Conservation (phyloP, 2,888 invertebrate species). For the Netelia inedita region DNA sequence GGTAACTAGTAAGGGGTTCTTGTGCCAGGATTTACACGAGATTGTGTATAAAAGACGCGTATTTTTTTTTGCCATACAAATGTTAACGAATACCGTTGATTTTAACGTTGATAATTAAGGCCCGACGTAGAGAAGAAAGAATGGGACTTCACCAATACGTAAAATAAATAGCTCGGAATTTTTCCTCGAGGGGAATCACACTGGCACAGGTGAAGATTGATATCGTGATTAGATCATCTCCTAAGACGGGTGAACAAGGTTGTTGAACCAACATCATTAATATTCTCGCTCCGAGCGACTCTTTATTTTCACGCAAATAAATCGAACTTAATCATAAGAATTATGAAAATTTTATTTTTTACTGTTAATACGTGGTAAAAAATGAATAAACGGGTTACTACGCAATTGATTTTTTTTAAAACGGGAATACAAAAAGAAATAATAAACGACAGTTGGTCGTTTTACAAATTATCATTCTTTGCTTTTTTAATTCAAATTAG, state of each 20-base stretch:
- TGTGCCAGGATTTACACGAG: conserved; percentile 35
- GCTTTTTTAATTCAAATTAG: too few relatives aligned
- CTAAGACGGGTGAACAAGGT: neutral
- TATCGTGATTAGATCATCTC: neutral
- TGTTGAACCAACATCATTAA: neutral
- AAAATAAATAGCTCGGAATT: neutral
- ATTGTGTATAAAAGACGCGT: neutral
- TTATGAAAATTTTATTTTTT: neutral
- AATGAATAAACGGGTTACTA: too few relatives aligned
- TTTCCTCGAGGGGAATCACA: neutral
- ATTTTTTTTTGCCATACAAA: neutral
- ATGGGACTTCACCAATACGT: neutral
- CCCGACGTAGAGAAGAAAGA: neutral
- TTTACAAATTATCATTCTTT: too few relatives aligned
- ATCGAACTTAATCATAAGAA: neutral
- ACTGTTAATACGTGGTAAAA: neutral
- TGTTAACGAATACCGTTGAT: neutral
- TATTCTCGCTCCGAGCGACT: neutral
- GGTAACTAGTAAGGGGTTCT: conserved; percentile 72
- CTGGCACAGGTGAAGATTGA: neutral
- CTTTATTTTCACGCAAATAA: neutral
- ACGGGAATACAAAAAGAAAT: too few relatives aligned
- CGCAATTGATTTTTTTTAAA: too few relatives aligned
- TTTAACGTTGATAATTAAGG: neutral
- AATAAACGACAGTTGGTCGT: too few relatives aligned